These are phyloP conservation scores for Diplogasteroides magnus DNA, from an alignment of 1,140 invertebrate species.

Conservation along the genomic window DNA sequence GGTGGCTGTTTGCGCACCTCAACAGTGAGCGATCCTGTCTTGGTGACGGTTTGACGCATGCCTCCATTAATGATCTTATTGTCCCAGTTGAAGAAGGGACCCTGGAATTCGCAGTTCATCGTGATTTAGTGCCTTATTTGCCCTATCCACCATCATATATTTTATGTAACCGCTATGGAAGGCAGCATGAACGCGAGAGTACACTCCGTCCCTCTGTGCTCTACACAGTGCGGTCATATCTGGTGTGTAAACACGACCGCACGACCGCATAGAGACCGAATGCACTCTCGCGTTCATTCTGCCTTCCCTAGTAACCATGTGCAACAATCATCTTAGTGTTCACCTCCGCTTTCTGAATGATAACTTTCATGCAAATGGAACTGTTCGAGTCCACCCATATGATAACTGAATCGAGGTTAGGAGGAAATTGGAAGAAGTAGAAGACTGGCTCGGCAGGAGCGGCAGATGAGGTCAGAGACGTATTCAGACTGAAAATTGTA, in stretches of 20 bases:
- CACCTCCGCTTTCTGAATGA: slow-evolving; percentile 70
- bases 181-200: too few species aligned
- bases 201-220: too few species aligned
- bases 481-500: slow-evolving; percentile 48
- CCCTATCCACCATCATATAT: too few species aligned
- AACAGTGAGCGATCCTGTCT: slow-evolving; percentile 68
- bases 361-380: slow-evolving; percentile 67
- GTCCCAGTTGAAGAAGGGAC: slow-evolving; percentile 71
- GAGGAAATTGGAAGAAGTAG: slow-evolving; percentile 60
- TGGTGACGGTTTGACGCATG: slow-evolving; percentile 70
- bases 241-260: too few species aligned
- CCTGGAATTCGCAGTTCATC: too few species aligned
- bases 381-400: slow-evolving; percentile 66
- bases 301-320: not conserved
- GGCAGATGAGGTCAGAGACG: slow-evolving; percentile 54
- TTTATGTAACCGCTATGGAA: too few species aligned
- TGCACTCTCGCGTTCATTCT: too few species aligned
- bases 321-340: too few species aligned
- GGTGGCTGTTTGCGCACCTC: too few species aligned
- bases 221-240: too few species aligned
- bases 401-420: slow-evolving; percentile 63
- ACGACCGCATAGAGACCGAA: too few species aligned
- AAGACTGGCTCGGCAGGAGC: slow-evolving; percentile 61
- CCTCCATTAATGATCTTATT: slow-evolving; percentile 68
- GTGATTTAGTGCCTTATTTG: too few species aligned